Base-by-base conservation (phyloP, 2,888 invertebrate genomes). In the Hermaeophaga mercurialis region DNA sequence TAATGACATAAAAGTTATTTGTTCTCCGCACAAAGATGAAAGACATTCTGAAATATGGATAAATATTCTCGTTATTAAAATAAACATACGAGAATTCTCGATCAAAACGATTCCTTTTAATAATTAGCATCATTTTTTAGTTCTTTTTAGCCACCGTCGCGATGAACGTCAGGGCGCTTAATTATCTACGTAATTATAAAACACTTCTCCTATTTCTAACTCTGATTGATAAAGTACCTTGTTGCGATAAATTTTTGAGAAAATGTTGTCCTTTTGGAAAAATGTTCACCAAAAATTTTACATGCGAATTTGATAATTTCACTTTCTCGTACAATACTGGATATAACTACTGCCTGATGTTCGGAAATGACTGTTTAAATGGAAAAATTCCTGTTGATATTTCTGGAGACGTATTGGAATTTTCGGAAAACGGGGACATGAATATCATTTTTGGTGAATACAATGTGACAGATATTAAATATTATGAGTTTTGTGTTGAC, bases 401-500 rank as follows among this genome's bases (percentile, higher is more conserved):
- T 14, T 24, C 56, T 6, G 34, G 14, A 0, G 44, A 55, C 28
- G 26, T 9, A 1, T 52, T 54, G 17, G 8, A 45, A 12, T 9
- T 62, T 12, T 41, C 57, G 8, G 22, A 50, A 9, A 50, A 54
- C 6, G 65, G 66, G 1, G 45, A 54, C 8, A 50, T 65, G 54
- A 45, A 43, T n/a, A 11, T 50, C 11, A 8, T 43, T 4, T 22
- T 43, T 8, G 22, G 22, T 24, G 33, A 43, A 9, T 14, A 24
- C 26, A 43, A 33, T 8, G 2, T 52, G 4, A 19, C 43, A 3
- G 24, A 44, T 24, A 44, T 49, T 9, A 19, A 17, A 6, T 61
- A 54, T 38, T 24, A 56, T 14, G 58, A 63, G 18, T 68, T 61
- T 56, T 68, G 68, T 54, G 47, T 68, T 5, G 68, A 68, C 52